These are phyloP conservation scores for Pluvialis apricaria DNA, from an alignment of 2,113 vertebrate species.

Conservation along the genomic window DNA sequence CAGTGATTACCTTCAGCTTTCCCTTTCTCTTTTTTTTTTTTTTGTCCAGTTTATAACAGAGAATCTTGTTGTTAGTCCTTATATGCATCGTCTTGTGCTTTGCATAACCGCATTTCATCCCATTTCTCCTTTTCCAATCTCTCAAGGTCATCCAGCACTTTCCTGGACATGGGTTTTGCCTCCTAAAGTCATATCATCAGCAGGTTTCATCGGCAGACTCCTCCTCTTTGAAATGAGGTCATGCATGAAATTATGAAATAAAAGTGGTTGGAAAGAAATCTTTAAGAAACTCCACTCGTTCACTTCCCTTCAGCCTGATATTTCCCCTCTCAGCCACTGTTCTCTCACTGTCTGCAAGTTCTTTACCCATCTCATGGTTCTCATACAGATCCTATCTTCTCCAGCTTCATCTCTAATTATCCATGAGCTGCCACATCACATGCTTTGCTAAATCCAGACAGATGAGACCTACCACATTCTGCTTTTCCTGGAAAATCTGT, in stretches of 20 bases:
- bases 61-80: background rate
- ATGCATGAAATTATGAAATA: background rate
- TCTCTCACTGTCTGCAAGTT: background rate
- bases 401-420: background rate
- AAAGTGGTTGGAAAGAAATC: background rate
- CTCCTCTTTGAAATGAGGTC: background rate
- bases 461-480: background rate
- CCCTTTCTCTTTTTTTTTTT: background rate
- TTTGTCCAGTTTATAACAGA: background rate
- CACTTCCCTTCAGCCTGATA: background rate
- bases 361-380: background rate
- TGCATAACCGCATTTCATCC: background rate
- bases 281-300: background rate
- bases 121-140: background rate
- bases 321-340: background rate
- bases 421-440: background rate
- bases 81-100: background rate
- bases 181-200: background rate
- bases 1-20: background rate
- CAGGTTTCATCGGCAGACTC: rapidly evolving
- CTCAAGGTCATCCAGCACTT: background rate
- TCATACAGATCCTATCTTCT: background rate
- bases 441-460: background rate
- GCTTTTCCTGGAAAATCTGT: background rate
- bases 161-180: background rate